Evolutionary conservation across 2,797 vertebrate species (phyloP).

Genomic region (Neostethus bicornis): DNA sequence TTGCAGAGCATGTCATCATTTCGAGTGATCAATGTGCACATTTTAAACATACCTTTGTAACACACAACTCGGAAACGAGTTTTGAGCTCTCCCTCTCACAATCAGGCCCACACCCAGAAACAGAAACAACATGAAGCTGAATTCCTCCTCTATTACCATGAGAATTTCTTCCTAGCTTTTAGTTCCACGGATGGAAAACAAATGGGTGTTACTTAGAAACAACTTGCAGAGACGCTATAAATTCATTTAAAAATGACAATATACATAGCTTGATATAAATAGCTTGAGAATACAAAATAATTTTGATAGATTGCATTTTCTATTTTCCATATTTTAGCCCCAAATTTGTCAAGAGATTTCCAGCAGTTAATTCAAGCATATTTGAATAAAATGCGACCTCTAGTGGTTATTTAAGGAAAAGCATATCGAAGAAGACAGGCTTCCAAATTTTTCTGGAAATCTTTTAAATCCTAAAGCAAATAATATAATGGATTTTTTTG

Average conservation of each 20-base stretch:
- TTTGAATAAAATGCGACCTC: neutral
- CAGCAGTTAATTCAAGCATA: neutral
- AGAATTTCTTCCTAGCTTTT: conserved; percentile 47
- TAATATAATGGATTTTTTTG: too few species aligned
- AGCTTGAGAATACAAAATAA: neutral
- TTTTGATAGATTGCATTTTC: neutral
- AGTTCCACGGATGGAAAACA: conserved; percentile 33
- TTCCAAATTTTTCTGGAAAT: too few species aligned
- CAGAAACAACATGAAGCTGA: conserved; percentile 44
- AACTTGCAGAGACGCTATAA: conserved; percentile 9
- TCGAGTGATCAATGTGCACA: conserved; percentile 24
- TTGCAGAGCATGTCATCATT: conserved; percentile 44
- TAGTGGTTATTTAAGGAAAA: too few species aligned
- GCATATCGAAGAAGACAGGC: too few species aligned
- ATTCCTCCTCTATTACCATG: conserved; percentile 41
- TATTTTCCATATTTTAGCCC: too few species aligned
- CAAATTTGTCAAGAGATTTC: too few species aligned
- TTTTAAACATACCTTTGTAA: conserved; percentile 41
- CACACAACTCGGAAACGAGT: conserved; percentile 19
- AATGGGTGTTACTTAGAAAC: conserved; percentile 47
- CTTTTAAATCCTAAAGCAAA: too few species aligned
- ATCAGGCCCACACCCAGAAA: conserved; percentile 44
- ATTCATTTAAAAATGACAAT: too few species aligned
- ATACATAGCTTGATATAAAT: too few species aligned
- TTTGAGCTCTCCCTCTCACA: conserved; percentile 38